Conservation (phyloP, 2,888 invertebrate species). For the Myopa tessellatipennis region DNA sequence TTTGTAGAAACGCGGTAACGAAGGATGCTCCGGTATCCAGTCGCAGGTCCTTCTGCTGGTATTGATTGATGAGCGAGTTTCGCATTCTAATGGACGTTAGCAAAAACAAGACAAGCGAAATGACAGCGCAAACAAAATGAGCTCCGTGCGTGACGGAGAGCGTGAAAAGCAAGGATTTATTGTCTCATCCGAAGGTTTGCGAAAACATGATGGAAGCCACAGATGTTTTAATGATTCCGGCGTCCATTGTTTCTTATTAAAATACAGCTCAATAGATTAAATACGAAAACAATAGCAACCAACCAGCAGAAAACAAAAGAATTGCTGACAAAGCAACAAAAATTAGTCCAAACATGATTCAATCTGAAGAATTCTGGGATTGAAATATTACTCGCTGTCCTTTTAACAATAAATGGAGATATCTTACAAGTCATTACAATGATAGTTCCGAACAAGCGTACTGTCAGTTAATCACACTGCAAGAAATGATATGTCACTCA, state of each 20-base stretch:
- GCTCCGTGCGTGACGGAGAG: background rate
- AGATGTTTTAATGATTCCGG: background rate
- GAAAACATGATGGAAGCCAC: too few species aligned
- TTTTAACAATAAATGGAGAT: too few species aligned
- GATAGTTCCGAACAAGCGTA: too few species aligned
- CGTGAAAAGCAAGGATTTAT: conserved; percentile 4
- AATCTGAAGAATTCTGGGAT: too few species aligned
- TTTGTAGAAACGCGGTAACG: conserved; percentile 17
- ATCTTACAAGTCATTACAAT: too few species aligned
- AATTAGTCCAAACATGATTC: too few species aligned
- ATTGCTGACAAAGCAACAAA: background rate
- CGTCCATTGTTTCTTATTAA: background rate
- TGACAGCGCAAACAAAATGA: background rate
- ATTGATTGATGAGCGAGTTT: conserved; percentile 43
- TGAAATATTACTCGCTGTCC: too few species aligned
- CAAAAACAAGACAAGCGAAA: conserved; percentile 11
- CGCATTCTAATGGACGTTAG: conserved; percentile 40
- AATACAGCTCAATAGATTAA: background rate
- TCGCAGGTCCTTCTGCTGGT: background rate
- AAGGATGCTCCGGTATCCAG: background rate
- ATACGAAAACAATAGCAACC: background rate
- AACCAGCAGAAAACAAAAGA: background rate
- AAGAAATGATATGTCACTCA: too few species aligned
- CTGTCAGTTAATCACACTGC: too few species aligned
- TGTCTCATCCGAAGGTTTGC: background rate